Evolutionary conservation across 2,113 vertebrate genomes (phyloP).

Genomic region (Cercopithecus mona): DNA sequence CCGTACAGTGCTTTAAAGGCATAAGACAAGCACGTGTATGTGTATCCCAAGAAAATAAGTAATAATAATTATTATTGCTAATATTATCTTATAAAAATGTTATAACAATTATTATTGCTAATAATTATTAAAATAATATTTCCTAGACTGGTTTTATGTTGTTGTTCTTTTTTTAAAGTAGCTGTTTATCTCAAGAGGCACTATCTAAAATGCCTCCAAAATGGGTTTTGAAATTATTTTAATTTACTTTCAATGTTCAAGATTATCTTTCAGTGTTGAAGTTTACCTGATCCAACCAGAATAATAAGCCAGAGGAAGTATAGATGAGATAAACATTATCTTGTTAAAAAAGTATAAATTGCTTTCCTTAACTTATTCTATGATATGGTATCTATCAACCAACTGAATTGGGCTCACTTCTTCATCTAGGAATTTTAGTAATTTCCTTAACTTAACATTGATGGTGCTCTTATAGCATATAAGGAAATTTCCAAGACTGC

Average conservation of each 20-base stretch:
- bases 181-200: not conserved
- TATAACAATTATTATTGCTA: not conserved
- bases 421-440: not conserved
- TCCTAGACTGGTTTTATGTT: not conserved
- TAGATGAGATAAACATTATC: not conserved
- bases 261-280: not conserved
- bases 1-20: accelerated
- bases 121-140: not conserved
- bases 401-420: not conserved
- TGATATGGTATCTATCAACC: too few species aligned
- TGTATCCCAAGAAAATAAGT: not conserved
- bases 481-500: not conserved
- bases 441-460: not conserved
- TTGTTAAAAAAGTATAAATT: not conserved
- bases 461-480: accelerated
- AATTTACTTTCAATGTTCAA: not conserved
- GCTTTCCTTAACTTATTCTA: not conserved
- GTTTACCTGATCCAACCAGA: not conserved
- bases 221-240: not conserved
- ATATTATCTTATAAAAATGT: not conserved
- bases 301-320: not conserved
- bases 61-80: too few species aligned
- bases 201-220: not conserved
- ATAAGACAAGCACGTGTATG: accelerated
- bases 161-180: not conserved